Conservation (phyloP, 2,113 vertebrate genomes). For the Sinocyclocheilus grahami region DNA sequence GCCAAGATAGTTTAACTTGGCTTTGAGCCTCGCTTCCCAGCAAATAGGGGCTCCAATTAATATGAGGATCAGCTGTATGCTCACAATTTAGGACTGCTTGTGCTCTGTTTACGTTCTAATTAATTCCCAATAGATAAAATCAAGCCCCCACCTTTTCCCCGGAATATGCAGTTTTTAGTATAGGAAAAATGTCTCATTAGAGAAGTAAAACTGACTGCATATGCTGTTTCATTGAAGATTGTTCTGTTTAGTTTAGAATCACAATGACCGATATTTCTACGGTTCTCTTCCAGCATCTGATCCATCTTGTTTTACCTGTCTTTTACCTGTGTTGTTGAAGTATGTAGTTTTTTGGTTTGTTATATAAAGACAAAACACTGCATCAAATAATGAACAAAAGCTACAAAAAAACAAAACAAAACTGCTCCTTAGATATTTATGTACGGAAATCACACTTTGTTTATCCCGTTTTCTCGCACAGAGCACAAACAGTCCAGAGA, state of each 20-base stretch:
- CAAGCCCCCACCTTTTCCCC: background rate
- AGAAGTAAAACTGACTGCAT: background rate
- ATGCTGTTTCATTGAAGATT: background rate
- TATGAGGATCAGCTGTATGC: background rate
- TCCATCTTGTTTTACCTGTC: slow-evolving; percentile 28
- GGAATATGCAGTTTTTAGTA: background rate
- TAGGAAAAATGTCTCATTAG: background rate
- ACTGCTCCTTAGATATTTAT: background rate
- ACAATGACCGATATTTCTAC: background rate
- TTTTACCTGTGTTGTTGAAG: slow-evolving; percentile 11
- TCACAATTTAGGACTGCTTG: background rate
- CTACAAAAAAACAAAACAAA: background rate
- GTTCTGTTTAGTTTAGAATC: background rate
- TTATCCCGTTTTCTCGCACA: too few relatives aligned
- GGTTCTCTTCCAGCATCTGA: background rate
- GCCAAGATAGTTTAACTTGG: background rate
- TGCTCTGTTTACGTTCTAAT: background rate
- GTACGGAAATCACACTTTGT: too few relatives aligned
- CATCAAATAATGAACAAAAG: background rate
- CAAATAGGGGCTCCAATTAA: background rate
- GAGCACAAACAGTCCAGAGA: too few relatives aligned
- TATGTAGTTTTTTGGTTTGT: background rate
- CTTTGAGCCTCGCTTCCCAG: background rate
- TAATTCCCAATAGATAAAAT: background rate
- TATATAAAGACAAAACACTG: background rate